These are phyloP conservation scores for Excalfactoria chinensis DNA, from an alignment of 2,113 vertebrate genomes.

Conservation along the genomic window DNA sequence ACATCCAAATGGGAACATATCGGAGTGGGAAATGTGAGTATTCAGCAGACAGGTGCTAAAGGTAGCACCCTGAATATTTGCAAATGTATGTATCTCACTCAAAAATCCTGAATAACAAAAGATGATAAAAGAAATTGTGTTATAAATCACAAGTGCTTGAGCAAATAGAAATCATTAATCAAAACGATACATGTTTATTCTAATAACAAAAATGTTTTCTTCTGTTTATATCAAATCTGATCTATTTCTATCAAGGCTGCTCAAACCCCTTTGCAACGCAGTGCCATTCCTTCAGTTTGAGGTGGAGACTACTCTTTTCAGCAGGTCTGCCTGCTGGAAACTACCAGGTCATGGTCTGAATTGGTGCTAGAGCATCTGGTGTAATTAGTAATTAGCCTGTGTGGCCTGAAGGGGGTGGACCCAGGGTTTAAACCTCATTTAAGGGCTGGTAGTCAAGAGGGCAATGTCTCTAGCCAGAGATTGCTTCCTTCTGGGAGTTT, in stretches of 20 bases:
- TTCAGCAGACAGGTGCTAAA: background rate
- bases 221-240: background rate
- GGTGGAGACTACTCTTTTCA: background rate
- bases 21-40: background rate
- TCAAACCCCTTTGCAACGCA: background rate
- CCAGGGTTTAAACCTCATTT: too few species aligned
- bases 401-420: too few species aligned
- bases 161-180: constrained; percentile 42
- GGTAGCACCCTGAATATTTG: background rate
- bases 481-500: too few species aligned
- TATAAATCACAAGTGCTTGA: constrained; percentile 27
- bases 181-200: background rate
- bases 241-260: background rate
- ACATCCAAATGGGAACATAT: background rate
- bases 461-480: too few species aligned
- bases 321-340: background rate
- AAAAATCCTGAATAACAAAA: background rate
- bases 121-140: background rate
- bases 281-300: background rate
- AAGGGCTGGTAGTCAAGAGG: too few species aligned
- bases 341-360: too few species aligned
- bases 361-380: too few species aligned
- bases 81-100: background rate
- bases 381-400: too few species aligned
- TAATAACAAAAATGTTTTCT: background rate